A percentile compares a stretch with the other conserved stretches of the same genome.
These are phyloP conservation scores for Himalopsyche tibetana DNA, from an alignment of 2,888 invertebrate genomes.

Conservation along the genomic window DNA sequence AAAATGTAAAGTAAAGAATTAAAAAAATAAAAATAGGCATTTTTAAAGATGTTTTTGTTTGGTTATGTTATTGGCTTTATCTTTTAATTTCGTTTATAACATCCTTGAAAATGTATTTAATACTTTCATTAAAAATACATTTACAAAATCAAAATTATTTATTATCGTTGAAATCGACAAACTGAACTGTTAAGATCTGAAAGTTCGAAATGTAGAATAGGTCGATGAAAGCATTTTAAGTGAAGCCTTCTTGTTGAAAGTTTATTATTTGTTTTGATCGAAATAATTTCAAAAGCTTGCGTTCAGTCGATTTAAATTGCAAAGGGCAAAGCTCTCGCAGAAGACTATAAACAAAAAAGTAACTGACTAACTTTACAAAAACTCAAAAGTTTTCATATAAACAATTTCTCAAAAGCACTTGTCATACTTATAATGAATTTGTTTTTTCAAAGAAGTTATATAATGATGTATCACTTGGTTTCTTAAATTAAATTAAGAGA, in stretches of 20 bases:
- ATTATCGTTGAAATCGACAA: no score
- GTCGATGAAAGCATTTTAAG: constrained; percentile 18
- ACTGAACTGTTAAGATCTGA: no score
- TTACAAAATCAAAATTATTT: no score
- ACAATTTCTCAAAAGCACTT: constrained; percentile 49
- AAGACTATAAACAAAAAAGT: constrained; percentile 47
- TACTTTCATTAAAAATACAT: no score
- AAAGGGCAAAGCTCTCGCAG: constrained; percentile 43
- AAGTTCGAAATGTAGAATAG: background rate
- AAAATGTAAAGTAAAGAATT: no score
- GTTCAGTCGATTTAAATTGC: constrained; percentile 37
- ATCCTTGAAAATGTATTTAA: no score
- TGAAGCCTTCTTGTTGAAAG: constrained; percentile 15
- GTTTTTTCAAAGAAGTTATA: background rate
- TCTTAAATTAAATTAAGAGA: background rate
- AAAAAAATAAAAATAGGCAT: no score
- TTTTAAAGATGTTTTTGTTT: no score
- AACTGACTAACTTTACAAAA: constrained; percentile 43
- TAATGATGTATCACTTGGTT: background rate
- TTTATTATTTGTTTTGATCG: constrained; percentile 44
- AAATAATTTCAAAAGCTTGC: constrained; percentile 39
- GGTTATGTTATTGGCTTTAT: no score
- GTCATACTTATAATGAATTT: constrained; percentile 1
- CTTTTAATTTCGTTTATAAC: no score
- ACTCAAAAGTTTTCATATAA: constrained; percentile 53